Percentiles rank a stretch among this genome's conserved stretches.
phyloP scores from a whole-genome alignment of 2,113 vertebrate genomes.

The Charina bottae region DNA sequence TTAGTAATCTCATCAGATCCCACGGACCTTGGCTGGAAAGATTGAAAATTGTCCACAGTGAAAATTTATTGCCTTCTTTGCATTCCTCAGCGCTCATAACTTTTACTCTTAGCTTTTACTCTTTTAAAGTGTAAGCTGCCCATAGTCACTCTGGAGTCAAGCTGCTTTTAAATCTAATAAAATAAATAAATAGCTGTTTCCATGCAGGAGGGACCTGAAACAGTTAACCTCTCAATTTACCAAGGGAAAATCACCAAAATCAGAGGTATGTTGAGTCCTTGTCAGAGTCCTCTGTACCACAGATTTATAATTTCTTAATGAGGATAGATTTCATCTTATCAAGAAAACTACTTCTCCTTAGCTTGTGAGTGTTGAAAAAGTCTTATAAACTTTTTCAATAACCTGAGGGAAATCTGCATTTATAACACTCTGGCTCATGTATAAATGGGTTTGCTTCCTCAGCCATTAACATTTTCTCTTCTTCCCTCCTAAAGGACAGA shows the following conservation, averaged over 20 bases:
- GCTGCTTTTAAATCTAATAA: neutral
- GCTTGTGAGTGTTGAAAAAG: neutral
- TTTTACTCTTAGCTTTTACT: neutral
- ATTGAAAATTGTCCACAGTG: neutral
- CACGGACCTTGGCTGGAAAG: neutral
- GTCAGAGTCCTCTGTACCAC: neutral
- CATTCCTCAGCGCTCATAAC: neutral
- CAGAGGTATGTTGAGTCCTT: neutral
- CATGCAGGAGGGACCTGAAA: neutral
- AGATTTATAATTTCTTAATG: neutral
- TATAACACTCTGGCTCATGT: neutral
- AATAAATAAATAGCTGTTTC: neutral
- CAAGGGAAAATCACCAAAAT: neutral
- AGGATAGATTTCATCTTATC: neutral
- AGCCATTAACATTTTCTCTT: neutral
- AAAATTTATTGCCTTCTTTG: neutral
- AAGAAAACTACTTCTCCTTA: neutral
- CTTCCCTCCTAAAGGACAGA: neutral
- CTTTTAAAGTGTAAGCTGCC: neutral
- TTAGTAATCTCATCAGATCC: neutral
- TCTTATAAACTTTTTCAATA: neutral
- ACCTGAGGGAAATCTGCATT: neutral
- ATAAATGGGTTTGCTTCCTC: neutral
- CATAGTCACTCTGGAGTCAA: neutral
- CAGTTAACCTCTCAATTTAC: neutral